These are phyloP conservation scores for Geodia barretti DNA, from an alignment of 37 sponge, comb jelly and placozoan species.

Conservation along the genomic window DNA sequence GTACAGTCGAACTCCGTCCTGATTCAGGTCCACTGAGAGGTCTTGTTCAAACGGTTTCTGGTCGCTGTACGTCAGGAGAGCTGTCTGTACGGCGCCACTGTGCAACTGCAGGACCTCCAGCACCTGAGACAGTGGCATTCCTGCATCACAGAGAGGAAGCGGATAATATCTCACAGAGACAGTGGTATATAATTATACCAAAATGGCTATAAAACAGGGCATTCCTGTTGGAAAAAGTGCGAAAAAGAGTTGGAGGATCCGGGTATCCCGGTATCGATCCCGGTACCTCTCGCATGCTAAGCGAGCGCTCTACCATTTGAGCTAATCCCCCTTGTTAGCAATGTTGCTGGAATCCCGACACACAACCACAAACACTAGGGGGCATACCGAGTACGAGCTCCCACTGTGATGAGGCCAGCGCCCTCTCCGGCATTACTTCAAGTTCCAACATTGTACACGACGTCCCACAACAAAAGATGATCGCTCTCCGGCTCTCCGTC, in stretches of 20 bases:
- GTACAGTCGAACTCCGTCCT: slow-evolving; percentile 82
- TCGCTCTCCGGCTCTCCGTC: too few species aligned
- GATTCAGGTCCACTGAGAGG: slow-evolving; percentile 75
- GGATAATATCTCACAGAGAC: neutral
- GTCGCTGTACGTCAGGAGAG: slow-evolving; percentile 77
- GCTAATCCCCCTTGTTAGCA: slow-evolving; percentile 7
- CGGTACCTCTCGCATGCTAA: slow-evolving; percentile 25
- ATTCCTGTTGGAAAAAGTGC: neutral
- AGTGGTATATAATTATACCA: too few species aligned
- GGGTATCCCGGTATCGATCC: slow-evolving; percentile 21
- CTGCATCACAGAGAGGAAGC: slow-evolving; percentile 18
- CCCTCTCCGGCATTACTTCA: slow-evolving; percentile 88
- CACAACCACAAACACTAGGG: too few species aligned
- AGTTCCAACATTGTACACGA: slow-evolving; percentile 88
- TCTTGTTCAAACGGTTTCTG: slow-evolving; percentile 81
- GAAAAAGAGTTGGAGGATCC: slow-evolving; percentile 12
- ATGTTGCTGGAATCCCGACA: neutral
- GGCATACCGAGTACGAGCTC: slow-evolving; percentile 82
- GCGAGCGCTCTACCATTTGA: slow-evolving; percentile 25
- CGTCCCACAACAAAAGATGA: too few species aligned
- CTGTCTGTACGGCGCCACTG: slow-evolving; percentile 46
- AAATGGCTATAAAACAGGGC: too few species aligned
- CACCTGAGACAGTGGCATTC: slow-evolving; percentile 80
- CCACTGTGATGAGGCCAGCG: slow-evolving; percentile 80
- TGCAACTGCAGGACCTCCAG: slow-evolving; percentile 73